These are phyloP conservation scores for Anolis carolinensis DNA, from an alignment of 2,113 vertebrate species.

Conservation along the genomic window DNA sequence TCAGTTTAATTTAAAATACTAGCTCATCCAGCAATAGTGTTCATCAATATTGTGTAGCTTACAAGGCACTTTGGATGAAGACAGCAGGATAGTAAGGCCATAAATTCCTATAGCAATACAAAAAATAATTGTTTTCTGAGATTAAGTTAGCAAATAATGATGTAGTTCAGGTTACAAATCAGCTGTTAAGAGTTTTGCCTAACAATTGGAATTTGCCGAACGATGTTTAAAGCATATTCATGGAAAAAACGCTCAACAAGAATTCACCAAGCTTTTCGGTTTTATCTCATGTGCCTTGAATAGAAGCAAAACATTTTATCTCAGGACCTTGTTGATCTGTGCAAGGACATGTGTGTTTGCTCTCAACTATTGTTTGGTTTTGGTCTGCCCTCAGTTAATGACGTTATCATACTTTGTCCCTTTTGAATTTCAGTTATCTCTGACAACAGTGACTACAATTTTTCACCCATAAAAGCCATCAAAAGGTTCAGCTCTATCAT, in stretches of 20 bases:
- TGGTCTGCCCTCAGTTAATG: not conserved
- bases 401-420: not conserved
- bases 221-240: no score
- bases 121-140: not conserved
- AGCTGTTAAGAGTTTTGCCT: not conserved
- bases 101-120: not conserved
- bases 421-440: not conserved
- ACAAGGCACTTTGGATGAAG: not conserved
- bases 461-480: not conserved
- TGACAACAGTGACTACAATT: not conserved
- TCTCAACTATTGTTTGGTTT: not conserved
- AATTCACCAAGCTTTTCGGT: not conserved
- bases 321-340: not conserved
- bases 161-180: not conserved
- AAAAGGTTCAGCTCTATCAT: no score
- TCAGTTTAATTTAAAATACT: constrained; percentile 32
- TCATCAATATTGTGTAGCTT: constrained; percentile 11
- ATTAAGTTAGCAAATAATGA: not conserved
- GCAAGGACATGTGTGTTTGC: not conserved
- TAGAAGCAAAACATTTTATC: not conserved
- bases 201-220: no score
- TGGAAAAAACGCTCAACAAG: not conserved
- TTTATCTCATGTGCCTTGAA: not conserved
- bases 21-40: constrained; percentile 35
- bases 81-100: not conserved